phyloP scores from a whole-genome alignment of 2,888 invertebrate genomes.

The Proisotoma minuta region DNA sequence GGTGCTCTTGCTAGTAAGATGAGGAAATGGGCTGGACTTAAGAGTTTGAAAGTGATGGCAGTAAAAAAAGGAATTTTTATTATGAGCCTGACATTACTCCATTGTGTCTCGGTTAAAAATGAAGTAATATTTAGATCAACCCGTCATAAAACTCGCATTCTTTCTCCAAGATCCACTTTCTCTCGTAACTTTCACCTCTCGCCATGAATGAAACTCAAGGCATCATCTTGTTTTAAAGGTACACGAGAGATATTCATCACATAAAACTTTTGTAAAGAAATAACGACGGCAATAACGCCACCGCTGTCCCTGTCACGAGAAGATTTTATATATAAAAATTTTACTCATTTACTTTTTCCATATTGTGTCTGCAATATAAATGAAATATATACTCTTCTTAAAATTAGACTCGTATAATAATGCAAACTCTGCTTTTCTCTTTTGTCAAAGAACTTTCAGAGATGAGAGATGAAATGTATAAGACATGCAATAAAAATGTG shows the following conservation, averaged over 20 bases:
- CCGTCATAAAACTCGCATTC: constrained; percentile 9
- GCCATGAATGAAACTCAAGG: not conserved
- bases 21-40: not conserved
- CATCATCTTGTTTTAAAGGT: not conserved
- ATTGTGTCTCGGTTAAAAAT: constrained; percentile 15
- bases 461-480: too few species aligned
- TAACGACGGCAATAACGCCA: constrained; percentile 4
- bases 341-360: not conserved
- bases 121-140: constrained; percentile 15
- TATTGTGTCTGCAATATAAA: not conserved
- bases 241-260: not conserved
- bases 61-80: constrained; percentile 13
- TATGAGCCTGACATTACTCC: constrained; percentile 4
- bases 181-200: constrained; percentile 8
- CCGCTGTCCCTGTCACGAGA: not conserved
- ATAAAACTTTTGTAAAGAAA: constrained; percentile 13
- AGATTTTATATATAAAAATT: not conserved
- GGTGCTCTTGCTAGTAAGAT: too few species aligned
- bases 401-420: too few species aligned
- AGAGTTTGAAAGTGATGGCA: constrained; percentile 2
- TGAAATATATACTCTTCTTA: too few species aligned
- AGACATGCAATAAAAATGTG: too few species aligned
- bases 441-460: too few species aligned
- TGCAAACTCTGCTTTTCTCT: too few species aligned
- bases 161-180: constrained; percentile 5